phyloP scores from a whole-genome alignment of 1,140 invertebrate species.

The Acromyrmex heyeri region DNA sequence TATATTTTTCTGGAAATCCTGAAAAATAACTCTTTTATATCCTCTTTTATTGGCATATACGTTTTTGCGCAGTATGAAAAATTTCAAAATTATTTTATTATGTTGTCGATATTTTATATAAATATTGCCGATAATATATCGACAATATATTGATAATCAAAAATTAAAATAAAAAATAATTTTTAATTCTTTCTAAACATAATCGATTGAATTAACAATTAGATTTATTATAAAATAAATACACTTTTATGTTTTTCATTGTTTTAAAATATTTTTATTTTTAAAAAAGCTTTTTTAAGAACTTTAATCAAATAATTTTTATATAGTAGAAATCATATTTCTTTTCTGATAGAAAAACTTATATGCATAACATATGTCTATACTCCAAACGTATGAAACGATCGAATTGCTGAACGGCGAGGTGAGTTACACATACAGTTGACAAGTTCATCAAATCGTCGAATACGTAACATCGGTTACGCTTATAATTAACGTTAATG shows the following conservation, averaged over 20 bases:
- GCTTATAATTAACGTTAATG: slow-evolving; percentile 61
- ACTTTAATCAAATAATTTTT: slow-evolving; percentile 2
- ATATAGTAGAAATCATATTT: not conserved
- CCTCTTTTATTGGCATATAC: no score
- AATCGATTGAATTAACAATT: not conserved
- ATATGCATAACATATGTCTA: not conserved
- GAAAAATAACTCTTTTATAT: not conserved
- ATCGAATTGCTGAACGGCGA: slow-evolving; percentile 31
- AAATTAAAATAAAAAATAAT: slow-evolving; percentile 15
- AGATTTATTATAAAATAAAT: not conserved
- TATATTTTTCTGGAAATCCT: not conserved
- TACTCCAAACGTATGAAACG: not conserved
- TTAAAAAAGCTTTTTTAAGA: not conserved
- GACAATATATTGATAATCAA: not conserved
- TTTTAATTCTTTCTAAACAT: not conserved
- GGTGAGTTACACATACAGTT: slow-evolving; percentile 21
- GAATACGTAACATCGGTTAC: slow-evolving; percentile 46
- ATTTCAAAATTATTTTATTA: not conserved
- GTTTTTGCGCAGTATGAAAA: not conserved
- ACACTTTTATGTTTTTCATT: not conserved
- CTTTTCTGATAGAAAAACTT: not conserved
- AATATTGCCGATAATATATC: no score
- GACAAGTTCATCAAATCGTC: slow-evolving; percentile 53
- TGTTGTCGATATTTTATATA: not conserved
- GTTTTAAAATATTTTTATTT: slow-evolving; percentile 16